Conservation (phyloP, 2,113 vertebrate species). For the Excalfactoria chinensis region DNA sequence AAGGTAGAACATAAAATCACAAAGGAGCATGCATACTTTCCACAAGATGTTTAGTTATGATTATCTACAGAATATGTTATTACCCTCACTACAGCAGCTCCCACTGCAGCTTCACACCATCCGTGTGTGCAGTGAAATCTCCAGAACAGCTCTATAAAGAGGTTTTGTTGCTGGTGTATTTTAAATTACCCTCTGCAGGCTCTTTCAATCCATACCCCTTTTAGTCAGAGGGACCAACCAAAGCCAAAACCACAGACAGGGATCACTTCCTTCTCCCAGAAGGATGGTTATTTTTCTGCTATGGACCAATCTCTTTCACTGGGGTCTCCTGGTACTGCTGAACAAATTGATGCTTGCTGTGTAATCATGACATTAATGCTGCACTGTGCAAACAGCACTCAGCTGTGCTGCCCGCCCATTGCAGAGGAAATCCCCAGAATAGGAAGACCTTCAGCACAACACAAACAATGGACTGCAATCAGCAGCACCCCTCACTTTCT, state of each 20-base stretch:
- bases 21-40: not conserved
- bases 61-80: not conserved
- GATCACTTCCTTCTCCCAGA: not conserved
- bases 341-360: not conserved
- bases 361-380: not conserved
- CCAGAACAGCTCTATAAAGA: not conserved
- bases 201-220: not conserved
- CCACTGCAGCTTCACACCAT: not conserved
- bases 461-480: not conserved
- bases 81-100: not conserved
- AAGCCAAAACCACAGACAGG: rapidly evolving
- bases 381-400: not conserved
- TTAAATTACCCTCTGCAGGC: not conserved
- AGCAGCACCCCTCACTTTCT: not conserved
- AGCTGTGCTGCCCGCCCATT: not conserved
- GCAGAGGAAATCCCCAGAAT: not conserved
- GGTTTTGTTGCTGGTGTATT: not conserved
- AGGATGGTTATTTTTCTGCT: not conserved
- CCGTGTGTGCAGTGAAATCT: not conserved
- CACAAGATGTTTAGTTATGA: not conserved
- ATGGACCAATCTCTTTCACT: not conserved
- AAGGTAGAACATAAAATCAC: not conserved
- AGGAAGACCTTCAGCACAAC: rapidly evolving
- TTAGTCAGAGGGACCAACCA: not conserved
- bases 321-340: not conserved